Conservation (phyloP, 2,888 invertebrate species). For the Diabrotica balteata region DNA sequence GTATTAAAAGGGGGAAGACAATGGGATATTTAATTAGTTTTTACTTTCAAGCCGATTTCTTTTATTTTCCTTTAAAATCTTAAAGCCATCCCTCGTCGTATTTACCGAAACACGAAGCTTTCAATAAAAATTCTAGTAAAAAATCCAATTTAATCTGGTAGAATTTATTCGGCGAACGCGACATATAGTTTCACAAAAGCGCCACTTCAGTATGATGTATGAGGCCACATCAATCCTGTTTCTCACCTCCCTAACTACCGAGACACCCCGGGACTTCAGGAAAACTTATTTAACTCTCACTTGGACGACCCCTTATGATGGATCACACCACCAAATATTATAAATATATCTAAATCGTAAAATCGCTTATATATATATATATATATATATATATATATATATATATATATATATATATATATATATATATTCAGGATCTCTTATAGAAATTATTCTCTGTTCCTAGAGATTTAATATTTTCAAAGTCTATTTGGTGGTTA, state of each 20-base stretch:
- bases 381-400: no score
- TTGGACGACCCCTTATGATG: slow-evolving; percentile 35
- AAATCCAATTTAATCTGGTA: slow-evolving; percentile 30
- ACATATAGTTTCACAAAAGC: slow-evolving; percentile 31
- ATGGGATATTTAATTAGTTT: no score
- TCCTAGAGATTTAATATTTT: no score
- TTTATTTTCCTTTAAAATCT: no score
- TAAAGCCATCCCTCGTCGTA: no score
- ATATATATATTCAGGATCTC: no score
- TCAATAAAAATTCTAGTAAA: slow-evolving; percentile 30
- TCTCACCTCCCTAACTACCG: slow-evolving; percentile 39
- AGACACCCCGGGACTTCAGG: slow-evolving; percentile 33
- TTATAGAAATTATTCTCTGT: no score
- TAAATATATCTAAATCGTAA: slow-evolving; percentile 23
- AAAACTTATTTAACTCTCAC: slow-evolving; percentile 36
- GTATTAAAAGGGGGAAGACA: no score
- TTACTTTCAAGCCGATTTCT: no score
- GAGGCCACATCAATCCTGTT: slow-evolving; percentile 41
- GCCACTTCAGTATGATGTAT: slow-evolving; percentile 40
- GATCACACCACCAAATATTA: slow-evolving; percentile 33
- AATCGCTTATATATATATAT: no score
- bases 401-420: no score
- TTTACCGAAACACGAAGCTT: slow-evolving; percentile 18
- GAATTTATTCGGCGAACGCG: slow-evolving; percentile 30
- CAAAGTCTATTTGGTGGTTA: no score